Evolutionary conservation across 2,797 vertebrate genomes (phyloP), one percentile per base, ranked within the genome.

Genomic region (Vireo griseus): DNA sequence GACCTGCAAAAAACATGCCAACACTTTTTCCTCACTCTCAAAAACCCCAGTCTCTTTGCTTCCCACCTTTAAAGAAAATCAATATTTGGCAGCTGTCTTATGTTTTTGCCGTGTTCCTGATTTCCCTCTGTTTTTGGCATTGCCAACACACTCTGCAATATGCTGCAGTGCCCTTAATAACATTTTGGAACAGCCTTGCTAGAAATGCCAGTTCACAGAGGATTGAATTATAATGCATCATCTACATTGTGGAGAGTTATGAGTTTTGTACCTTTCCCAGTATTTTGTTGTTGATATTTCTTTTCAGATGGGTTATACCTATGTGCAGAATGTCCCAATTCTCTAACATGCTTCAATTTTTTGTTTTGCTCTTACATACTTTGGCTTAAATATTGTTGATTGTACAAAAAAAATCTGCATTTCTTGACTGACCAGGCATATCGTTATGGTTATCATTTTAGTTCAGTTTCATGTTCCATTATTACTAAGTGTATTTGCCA

Each of bases 81-180:
- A 93, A 1, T 75, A 40, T 92, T 93, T 96, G 94, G 86, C 86
- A 96, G 71, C 59, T 89, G 57, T 73, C 89, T 90, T 63, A 54
- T 39, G 59, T 66, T 95, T 94, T 89, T 83, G 48, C 55, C 25
- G 2, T 77, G 59, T 66, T 92, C 71, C 88, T 68, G 80, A 66
- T 91, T 86, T 94, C 89, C 80, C 72, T 77, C 77, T 94, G 91
- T 33, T 93, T 96, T 87, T 96, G 94, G 92, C 95, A 95, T 62
- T 74, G 66, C 92, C 88, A 95, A 51, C 75, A 74, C 59, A 86
- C 65, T 79, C 94, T 82, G 95, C 95, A 96, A 95, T 97, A 97
- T 96, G 96, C 91, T 92, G 88, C 93, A 95, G 66, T 95, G 91
- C 85, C 94, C 95, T 93, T 96, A 97, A 80, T 95, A 96, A 95